Conservation (phyloP, 2,888 invertebrate species). For the Monoplex corrugatus region DNA sequence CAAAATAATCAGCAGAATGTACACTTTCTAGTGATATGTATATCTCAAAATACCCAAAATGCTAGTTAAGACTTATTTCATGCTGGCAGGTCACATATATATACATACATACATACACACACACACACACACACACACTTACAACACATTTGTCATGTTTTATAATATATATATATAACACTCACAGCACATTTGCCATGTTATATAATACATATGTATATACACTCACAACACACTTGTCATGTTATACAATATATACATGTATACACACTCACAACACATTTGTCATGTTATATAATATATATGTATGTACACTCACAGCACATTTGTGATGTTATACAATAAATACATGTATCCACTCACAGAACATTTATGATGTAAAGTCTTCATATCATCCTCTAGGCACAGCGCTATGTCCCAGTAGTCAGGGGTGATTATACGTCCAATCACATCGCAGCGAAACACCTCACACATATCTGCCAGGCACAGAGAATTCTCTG, state of each 20-base stretch:
- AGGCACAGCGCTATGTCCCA: conserved; percentile 79
- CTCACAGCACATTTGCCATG: neutral
- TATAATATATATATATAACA: neutral
- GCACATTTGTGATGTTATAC: neutral
- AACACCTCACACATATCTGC: conserved; percentile 98
- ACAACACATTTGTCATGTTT: neutral
- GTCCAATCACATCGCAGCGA: conserved; percentile 90
- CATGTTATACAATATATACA: neutral
- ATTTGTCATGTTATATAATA: neutral
- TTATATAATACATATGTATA: neutral
- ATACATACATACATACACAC: neutral
- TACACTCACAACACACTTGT: neutral
- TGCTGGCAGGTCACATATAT: no score
- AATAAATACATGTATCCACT: neutral
- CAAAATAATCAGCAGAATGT: no score
- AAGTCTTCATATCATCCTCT: conserved; percentile 76
- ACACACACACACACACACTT: neutral
- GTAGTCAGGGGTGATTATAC: conserved; percentile 66
- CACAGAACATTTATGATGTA: conserved; percentile 76
- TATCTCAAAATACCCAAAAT: no score
- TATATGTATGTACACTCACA: neutral
- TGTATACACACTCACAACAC: no score
- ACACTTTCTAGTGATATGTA: no score
- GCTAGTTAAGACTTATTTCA: no score
- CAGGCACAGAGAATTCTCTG: conserved; percentile 94